Evolutionary conservation across 2,797 vertebrate genomes (phyloP).

Genomic region (Dendrocincla tyrannina): DNA sequence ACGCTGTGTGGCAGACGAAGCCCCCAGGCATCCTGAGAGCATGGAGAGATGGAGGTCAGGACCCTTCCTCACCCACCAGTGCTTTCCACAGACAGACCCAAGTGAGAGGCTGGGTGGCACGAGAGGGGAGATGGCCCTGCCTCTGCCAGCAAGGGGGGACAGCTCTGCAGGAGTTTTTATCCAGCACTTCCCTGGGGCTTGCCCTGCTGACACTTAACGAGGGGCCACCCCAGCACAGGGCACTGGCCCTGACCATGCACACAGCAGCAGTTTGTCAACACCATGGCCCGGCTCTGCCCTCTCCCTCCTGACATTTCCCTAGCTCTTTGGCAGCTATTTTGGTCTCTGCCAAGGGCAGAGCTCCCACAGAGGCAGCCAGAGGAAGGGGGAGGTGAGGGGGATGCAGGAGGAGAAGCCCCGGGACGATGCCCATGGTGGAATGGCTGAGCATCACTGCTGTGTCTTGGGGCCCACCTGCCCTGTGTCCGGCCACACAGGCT

Average conservation of each 20-base stretch:
- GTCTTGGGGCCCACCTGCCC: neutral
- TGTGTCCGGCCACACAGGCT: neutral
- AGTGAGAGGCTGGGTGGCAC: accelerated
- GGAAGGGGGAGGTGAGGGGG: neutral
- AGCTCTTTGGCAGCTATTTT: neutral
- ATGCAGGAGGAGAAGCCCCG: neutral
- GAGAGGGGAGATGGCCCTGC: too few species aligned
- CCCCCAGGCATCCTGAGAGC: accelerated
- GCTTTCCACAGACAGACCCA: neutral
- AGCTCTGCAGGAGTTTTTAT: neutral
- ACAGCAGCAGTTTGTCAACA: neutral
- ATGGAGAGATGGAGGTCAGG: accelerated
- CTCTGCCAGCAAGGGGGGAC: neutral
- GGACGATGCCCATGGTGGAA: accelerated
- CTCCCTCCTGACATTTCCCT: neutral
- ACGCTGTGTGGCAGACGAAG: neutral
- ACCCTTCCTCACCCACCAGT: neutral
- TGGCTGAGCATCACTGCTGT: neutral
- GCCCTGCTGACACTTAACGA: neutral
- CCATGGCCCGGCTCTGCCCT: neutral
- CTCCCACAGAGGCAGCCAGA: neutral
- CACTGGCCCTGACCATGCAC: accelerated
- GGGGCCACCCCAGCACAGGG: neutral
- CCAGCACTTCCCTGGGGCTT: accelerated
- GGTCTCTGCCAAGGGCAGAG: neutral